Base-by-base conservation (phyloP, 2,113 vertebrate species). In the Gambusia holbrooki region DNA sequence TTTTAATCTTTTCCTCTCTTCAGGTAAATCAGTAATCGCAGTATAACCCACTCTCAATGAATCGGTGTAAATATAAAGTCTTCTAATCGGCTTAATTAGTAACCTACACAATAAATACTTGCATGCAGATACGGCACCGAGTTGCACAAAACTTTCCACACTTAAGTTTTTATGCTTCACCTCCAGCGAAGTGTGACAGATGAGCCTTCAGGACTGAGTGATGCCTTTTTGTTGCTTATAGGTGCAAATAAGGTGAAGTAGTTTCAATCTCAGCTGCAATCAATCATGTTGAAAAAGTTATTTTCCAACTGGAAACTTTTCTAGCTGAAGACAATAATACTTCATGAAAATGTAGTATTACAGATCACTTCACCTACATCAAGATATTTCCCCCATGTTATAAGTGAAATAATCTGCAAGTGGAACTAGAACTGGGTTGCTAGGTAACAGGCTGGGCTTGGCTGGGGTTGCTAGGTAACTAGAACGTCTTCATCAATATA, bases 21-120 rank as follows among this genome's bases (percentile, higher is more conserved):
- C 81, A 27, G 10, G 33, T 83, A 61, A 86, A 81, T 87, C 66
- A 89, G 68, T 82, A 78, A 83, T 74, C 66, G 54, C 32, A 64
- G 66, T 40, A 32, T 22, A 71, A 58, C 51, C 17, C 25, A n/a
- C 17, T 60, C 42, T 77, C 61, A 32, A 71, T 67, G 63, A 86
- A 82, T 78, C 62, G 72, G 64, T 60, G 72, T 42, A 72, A 86
- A 87, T 63, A 88, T 1, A 65, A 74, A 64, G 58, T 33, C 33
- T 54, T 12, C 10, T 62, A 61, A 65, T 77, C 51, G 69, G 90
- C 42, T 94, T 93, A 92, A 93, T 92, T 80, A 91, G 84, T 92
- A 92, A 91, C 92, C 54, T 82, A 81, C 30, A 70, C 80, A 89
- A 92, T 89, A 90, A 92, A 92, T 77, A 87, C 82, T 73, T 78